Evolutionary conservation across 1,140 invertebrate species (phyloP).

Genomic region (Mizuhopecten yessoensis): DNA sequence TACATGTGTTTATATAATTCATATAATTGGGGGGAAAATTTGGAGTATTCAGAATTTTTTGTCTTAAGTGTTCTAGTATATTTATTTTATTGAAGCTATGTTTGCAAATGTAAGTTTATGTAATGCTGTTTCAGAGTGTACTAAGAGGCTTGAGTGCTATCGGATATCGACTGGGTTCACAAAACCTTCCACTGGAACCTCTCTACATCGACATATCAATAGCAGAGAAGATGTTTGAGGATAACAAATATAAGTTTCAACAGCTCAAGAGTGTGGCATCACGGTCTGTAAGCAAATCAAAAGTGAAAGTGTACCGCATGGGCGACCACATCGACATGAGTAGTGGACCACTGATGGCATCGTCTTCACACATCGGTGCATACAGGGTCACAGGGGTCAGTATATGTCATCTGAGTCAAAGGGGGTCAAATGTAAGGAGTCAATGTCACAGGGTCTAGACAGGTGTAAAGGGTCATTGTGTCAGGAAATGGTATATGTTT

Average conservation of each 20-base stretch:
- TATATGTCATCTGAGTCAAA: not conserved
- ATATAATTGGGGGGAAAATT: too few species aligned
- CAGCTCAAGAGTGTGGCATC: constrained; percentile 93
- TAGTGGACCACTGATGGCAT: constrained; percentile 93
- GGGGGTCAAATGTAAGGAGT: not conserved
- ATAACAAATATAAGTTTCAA: constrained; percentile 90
- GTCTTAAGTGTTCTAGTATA: too few species aligned
- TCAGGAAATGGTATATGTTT: too few species aligned
- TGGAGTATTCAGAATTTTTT: too few species aligned
- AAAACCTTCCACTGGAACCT: constrained; percentile 88
- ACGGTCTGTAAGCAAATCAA: constrained; percentile 79
- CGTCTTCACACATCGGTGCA: constrained; percentile 90
- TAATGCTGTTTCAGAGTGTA: too few species aligned
- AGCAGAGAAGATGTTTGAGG: constrained; percentile 92
- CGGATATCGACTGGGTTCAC: constrained; percentile 86
- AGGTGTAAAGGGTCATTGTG: too few species aligned
- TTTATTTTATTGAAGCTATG: too few species aligned
- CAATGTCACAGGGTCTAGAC: too few species aligned
- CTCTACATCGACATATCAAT: constrained; percentile 89
- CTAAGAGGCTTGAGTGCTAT: constrained; percentile 90
- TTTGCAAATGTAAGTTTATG: too few species aligned
- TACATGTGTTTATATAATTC: too few species aligned
- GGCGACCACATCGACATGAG: constrained; percentile 95
- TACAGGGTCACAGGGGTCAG: constrained; percentile 88
- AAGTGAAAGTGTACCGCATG: constrained; percentile 91